These are phyloP conservation scores for Pontoporia blainvillei DNA, from an alignment of 2,113 vertebrate species.

Conservation along the genomic window DNA sequence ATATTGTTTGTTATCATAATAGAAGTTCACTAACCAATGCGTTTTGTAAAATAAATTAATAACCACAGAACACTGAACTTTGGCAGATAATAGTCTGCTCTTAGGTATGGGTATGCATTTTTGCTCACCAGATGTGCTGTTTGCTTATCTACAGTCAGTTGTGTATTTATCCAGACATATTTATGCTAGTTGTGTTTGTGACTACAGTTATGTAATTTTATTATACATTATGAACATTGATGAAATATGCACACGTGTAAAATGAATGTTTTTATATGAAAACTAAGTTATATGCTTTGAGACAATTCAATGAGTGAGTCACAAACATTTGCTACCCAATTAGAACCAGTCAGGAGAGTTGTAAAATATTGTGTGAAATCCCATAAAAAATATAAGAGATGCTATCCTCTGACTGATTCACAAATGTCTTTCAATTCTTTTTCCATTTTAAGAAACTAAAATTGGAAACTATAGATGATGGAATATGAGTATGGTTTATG, in stretches of 20 bases:
- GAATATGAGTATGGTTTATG: background rate
- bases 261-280: slow-evolving; percentile 26
- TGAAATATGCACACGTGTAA: background rate
- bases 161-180: background rate
- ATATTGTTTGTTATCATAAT: background rate
- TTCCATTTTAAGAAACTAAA: background rate
- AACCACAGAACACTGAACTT: background rate
- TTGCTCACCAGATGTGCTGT: background rate
- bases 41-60: slow-evolving; percentile 41
- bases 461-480: background rate
- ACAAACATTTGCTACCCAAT: background rate
- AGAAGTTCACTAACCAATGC: background rate
- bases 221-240: background rate
- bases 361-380: background rate
- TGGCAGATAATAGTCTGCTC: background rate
- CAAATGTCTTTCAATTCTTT: background rate
- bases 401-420: background rate
- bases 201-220: slow-evolving; percentile 1
- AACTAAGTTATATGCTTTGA: slow-evolving; percentile 38
- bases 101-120: background rate
- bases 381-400: background rate
- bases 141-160: slow-evolving; percentile 13
- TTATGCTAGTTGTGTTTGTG: background rate
- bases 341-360: slow-evolving; percentile 5
- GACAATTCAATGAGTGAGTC: background rate